These are phyloP conservation scores for Amblyteles armatorius DNA, from an alignment of 2,888 invertebrate genomes.

Conservation along the genomic window DNA sequence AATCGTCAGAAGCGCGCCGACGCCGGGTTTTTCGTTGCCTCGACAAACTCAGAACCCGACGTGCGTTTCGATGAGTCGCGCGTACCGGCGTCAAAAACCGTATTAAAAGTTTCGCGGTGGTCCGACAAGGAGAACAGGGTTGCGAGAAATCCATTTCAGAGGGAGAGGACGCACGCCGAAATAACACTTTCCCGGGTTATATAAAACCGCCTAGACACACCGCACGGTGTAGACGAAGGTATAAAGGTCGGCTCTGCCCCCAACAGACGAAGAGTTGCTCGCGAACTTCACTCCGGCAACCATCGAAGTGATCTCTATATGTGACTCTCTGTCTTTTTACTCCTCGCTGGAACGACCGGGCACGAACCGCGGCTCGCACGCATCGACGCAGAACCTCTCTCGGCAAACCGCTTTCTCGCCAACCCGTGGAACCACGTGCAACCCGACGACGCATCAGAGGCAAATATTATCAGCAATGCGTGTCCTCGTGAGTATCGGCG, in stretches of 20 bases:
- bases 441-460: constrained; percentile 53
- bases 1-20: no score
- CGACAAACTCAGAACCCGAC: not conserved
- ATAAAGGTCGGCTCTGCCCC: constrained; percentile 83
- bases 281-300: constrained; percentile 82
- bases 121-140: constrained; percentile 45
- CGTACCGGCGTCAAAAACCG: constrained; percentile 9
- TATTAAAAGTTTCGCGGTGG: constrained; percentile 8
- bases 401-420: constrained; percentile 59
- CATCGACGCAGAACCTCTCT: constrained; percentile 17
- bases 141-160: constrained; percentile 56
- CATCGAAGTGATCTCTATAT: constrained; percentile 77
- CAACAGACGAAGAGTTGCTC: constrained; percentile 82
- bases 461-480: constrained; percentile 74
- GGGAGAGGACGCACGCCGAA: constrained; percentile 75
- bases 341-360: not conserved
- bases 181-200: constrained; percentile 84
- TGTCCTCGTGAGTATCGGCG: constrained; percentile 73
- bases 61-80: no score
- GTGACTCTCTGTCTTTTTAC: constrained; percentile 65
- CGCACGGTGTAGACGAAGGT: constrained; percentile 77
- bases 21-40: no score
- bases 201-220: constrained; percentile 77
- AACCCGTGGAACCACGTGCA: constrained; percentile 45
- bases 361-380: constrained; percentile 22